These are phyloP conservation scores for Prionace glauca DNA, from an alignment of 2,797 vertebrate genomes.

Conservation along the genomic window DNA sequence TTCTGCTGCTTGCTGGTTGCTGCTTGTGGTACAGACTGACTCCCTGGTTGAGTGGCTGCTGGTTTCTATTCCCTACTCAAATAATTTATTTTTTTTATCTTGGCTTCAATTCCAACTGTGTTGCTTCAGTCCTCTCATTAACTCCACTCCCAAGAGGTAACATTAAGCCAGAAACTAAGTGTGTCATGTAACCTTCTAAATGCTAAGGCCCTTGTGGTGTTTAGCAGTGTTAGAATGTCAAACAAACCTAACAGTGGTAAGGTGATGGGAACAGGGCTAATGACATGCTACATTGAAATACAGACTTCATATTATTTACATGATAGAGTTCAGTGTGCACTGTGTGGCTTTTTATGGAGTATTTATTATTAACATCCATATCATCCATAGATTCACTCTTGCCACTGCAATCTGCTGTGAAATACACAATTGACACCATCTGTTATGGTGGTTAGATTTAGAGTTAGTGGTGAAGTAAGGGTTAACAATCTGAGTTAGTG, in stretches of 20 bases:
- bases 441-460: no score
- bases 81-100: background rate
- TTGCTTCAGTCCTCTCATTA: background rate
- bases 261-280: background rate
- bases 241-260: background rate
- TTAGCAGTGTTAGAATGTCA: background rate
- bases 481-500: no score
- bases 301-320: background rate
- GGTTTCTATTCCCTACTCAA: background rate
- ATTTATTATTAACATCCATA: no score
- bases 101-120: background rate
- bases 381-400: background rate
- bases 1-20: background rate
- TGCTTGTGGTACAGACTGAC: background rate
- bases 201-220: background rate
- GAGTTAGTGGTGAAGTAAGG: no score
- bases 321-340: background rate
- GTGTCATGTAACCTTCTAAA: background rate
- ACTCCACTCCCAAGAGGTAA: background rate
- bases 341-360: background rate
- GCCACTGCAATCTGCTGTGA: background rate
- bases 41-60: background rate
- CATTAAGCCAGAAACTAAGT: background rate
- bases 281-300: background rate
- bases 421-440: background rate